phyloP scores from a whole-genome alignment of 2,113 vertebrate genomes.

The Hydrochoerus hydrochaeris region DNA sequence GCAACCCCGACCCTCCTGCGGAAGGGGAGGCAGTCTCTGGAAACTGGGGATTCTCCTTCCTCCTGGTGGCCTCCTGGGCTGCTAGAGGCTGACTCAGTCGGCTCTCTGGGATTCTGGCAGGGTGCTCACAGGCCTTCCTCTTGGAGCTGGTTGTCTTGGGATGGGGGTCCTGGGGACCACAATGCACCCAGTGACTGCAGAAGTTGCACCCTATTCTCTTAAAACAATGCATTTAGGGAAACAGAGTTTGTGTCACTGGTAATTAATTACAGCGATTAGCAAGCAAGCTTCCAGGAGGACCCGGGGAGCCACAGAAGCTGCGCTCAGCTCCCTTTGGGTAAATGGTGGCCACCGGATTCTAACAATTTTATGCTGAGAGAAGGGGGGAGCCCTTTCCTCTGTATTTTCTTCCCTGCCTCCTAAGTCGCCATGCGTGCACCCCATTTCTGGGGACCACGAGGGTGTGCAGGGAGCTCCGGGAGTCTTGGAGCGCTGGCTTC shows the following conservation, averaged over 20 bases:
- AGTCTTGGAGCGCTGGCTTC: neutral
- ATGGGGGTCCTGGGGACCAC: too few relatives aligned
- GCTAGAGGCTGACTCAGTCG: neutral
- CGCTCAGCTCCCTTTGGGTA: rapidly evolving
- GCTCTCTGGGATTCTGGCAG: neutral
- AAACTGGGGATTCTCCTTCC: neutral
- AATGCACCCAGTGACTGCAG: too few relatives aligned
- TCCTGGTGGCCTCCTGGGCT: neutral
- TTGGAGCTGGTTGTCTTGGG: neutral
- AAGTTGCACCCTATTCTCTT: neutral
- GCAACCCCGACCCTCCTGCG: neutral
- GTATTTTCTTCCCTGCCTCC: neutral
- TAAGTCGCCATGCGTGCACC: neutral
- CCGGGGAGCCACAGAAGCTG: rapidly evolving
- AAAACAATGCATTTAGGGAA: neutral
- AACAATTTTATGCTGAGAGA: neutral
- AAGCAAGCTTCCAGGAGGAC: neutral
- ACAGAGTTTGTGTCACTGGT: neutral
- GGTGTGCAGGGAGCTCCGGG: neutral
- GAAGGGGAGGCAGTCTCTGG: neutral
- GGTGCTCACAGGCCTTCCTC: neutral
- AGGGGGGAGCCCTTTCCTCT: neutral
- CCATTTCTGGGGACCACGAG: neutral
- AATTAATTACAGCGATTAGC: neutral
- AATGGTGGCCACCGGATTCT: rapidly evolving